A percentile compares a stretch with the other conserved stretches of the same genome.
These are phyloP conservation scores for Dorcus parallelipipedus DNA, from an alignment of 2,888 invertebrate species.

Conservation along the genomic window DNA sequence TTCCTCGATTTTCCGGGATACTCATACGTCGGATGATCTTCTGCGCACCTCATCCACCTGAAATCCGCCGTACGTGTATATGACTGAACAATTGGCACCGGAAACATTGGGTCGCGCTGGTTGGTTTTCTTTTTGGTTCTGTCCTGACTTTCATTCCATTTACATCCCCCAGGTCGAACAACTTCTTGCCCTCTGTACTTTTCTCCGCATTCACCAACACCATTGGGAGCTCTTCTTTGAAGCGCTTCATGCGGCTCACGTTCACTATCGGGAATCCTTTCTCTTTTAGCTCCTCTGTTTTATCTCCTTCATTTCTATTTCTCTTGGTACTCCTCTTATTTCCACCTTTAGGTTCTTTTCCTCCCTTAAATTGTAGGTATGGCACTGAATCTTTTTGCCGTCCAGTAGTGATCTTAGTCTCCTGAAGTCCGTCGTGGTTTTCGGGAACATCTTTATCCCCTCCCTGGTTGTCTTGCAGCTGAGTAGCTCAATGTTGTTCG, in stretches of 20 bases:
- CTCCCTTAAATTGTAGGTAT: not conserved
- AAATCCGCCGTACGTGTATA: constrained; percentile 3
- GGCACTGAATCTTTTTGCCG: not conserved
- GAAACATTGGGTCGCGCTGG: not conserved
- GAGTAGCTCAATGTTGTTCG: no score
- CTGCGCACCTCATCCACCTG: constrained; percentile 11
- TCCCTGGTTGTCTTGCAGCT: not conserved
- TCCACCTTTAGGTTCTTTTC: not conserved
- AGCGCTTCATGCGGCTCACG: not conserved
- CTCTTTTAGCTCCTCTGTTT: not conserved
- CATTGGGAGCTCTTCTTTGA: not conserved
- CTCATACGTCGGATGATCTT: constrained; percentile 1
- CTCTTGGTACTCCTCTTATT: not conserved
- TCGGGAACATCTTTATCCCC: not conserved
- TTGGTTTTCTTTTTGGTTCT: constrained; percentile 1
- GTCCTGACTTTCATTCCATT: not conserved
- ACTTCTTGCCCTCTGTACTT: not conserved
- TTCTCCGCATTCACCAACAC: not conserved
- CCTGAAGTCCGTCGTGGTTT: constrained; percentile 22
- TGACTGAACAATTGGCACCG: constrained; percentile 12
- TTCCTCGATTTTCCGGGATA: constrained; percentile 6
- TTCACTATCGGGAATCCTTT: not conserved
- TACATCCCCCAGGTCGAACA: not conserved
- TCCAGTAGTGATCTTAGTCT: constrained; percentile 22
- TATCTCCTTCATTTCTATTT: not conserved